Conservation (phyloP, 1,140 invertebrate genomes). For the Pomacea maculata region DNA sequence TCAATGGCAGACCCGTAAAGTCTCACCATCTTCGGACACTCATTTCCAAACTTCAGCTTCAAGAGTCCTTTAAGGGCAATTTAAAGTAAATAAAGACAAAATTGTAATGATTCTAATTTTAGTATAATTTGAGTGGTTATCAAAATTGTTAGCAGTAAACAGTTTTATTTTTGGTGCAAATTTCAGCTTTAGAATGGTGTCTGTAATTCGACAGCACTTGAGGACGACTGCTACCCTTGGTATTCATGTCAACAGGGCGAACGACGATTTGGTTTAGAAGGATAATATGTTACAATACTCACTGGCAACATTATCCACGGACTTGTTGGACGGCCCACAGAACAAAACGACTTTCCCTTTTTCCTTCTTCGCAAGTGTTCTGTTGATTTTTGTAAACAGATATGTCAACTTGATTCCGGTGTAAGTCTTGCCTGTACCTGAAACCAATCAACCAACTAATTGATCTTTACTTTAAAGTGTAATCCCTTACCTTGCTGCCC, state of each 20-base stretch:
- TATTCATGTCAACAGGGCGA: too few species aligned
- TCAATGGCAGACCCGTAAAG: conserved; percentile 46
- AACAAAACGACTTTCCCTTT: conserved; percentile 48
- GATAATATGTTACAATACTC: background rate
- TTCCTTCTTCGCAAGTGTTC: conserved; percentile 17
- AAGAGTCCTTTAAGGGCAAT: conserved; percentile 34
- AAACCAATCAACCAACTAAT: background rate
- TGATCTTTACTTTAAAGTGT: too few species aligned
- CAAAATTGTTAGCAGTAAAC: too few species aligned
- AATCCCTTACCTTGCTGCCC: too few species aligned
- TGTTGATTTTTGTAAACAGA: conserved; percentile 44
- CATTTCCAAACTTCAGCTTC: conserved; percentile 29
- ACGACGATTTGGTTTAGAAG: too few species aligned
- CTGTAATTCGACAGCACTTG: too few species aligned
- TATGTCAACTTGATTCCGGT: conserved; percentile 44
- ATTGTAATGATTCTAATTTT: too few species aligned
- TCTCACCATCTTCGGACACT: conserved; percentile 40
- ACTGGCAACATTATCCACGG: conserved; percentile 54
- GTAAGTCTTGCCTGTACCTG: conserved; percentile 58
- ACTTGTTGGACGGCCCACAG: conserved; percentile 56
- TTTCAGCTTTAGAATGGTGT: too few species aligned
- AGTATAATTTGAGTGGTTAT: too few species aligned
- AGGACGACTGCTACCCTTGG: too few species aligned
- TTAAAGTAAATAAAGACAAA: too few species aligned
- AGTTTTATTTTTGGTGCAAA: too few species aligned